Percentiles rank a stretch among this genome's conserved stretches.
Conservation (phyloP, 1,140 invertebrate species). For the Drosophila bocki region DNA sequence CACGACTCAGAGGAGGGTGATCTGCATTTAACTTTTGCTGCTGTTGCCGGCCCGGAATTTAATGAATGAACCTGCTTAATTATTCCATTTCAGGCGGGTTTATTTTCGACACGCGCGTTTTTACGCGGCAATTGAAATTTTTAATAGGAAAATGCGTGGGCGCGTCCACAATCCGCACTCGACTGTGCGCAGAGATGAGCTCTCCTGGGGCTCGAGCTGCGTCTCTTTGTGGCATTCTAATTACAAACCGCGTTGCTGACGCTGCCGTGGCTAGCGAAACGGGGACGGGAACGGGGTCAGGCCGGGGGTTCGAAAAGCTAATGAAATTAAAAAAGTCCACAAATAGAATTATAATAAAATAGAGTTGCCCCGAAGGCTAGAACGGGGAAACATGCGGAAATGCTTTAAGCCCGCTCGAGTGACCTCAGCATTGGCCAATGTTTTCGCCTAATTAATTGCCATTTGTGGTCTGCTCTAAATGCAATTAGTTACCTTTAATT, state of each 20-base stretch:
- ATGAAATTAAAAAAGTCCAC: slow-evolving; percentile 80
- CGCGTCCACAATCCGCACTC: slow-evolving; percentile 76
- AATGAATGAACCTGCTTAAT: slow-evolving; percentile 79
- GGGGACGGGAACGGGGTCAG: not conserved
- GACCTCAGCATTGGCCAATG: slow-evolving; percentile 49
- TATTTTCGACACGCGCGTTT: slow-evolving; percentile 81
- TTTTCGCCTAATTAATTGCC: slow-evolving; percentile 69
- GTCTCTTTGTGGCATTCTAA: slow-evolving; percentile 78
- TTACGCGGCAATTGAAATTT: slow-evolving; percentile 82
- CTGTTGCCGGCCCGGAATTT: slow-evolving; percentile 50
- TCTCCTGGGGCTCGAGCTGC: slow-evolving; percentile 43
- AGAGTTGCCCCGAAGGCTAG: slow-evolving; percentile 42
- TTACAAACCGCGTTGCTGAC: slow-evolving; percentile 52
- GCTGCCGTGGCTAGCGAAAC: not conserved
- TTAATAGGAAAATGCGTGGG: slow-evolving; percentile 82
- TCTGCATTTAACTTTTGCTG: slow-evolving; percentile 69
- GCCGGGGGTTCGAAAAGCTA: slow-evolving; percentile 29
- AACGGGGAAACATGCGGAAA: slow-evolving; percentile 2
- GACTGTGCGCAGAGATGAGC: slow-evolving; percentile 49
- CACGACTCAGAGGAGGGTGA: slow-evolving; percentile 14
- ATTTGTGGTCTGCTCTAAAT: slow-evolving; percentile 61
- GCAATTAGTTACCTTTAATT: slow-evolving; percentile 73
- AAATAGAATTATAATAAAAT: slow-evolving; percentile 81
- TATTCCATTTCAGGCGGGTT: slow-evolving; percentile 79
- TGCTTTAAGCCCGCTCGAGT: slow-evolving; percentile 9